Evolutionary conservation across 2,888 invertebrate species (phyloP).

Genomic region (Orthosia incerta): DNA sequence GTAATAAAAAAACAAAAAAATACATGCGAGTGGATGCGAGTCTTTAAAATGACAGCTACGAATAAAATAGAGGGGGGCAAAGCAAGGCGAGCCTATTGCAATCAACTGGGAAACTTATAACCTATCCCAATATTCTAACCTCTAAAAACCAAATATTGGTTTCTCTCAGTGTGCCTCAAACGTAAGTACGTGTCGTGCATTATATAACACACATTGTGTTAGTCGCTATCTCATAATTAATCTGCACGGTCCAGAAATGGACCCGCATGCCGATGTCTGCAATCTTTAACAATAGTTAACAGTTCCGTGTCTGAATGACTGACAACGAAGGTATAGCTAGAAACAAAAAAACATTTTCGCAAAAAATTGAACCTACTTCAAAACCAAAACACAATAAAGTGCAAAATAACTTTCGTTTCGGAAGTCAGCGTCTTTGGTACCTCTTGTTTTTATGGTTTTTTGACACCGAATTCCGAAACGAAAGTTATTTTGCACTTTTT

Average conservation of each 20-base stretch:
- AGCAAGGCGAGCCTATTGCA: no score
- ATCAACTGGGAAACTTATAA: not conserved
- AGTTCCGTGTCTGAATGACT: slow-evolving; percentile 38
- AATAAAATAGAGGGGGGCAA: no score
- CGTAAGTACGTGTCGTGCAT: slow-evolving; percentile 72
- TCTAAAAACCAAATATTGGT: not conserved
- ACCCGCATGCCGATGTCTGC: slow-evolving; percentile 57
- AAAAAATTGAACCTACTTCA: no score
- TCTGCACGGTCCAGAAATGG: slow-evolving; percentile 73
- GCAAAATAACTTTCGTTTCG: no score
- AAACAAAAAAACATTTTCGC: not conserved
- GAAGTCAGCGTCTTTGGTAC: no score
- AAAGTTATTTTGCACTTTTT: no score
- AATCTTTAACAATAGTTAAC: slow-evolving; percentile 37
- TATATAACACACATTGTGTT: slow-evolving; percentile 80
- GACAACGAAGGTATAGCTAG: not conserved
- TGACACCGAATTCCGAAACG: no score
- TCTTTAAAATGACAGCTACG: no score
- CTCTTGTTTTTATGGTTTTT: no score
- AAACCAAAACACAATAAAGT: no score
- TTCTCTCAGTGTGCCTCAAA: slow-evolving; percentile 58
- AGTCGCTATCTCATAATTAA: slow-evolving; percentile 84
- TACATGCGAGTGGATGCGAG: no score
- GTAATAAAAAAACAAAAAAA: no score
- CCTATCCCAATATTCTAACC: slow-evolving; percentile 26